A percentile compares a stretch with the other conserved stretches of the same genome.
Evolutionary conservation across 2,888 invertebrate genomes (phyloP).

Genomic region (Apeira syringaria): DNA sequence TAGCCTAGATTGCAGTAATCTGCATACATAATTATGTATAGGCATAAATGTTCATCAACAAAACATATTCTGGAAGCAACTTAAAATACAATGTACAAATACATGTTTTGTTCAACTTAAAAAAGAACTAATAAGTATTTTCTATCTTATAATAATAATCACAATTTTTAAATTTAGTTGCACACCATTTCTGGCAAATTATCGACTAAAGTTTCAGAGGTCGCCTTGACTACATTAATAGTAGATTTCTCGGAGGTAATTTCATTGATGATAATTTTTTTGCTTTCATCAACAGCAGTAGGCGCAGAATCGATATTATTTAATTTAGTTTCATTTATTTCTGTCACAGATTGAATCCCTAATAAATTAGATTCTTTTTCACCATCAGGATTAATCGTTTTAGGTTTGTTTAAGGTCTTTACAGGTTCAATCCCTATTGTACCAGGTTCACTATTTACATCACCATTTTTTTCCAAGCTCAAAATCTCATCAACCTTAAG

Average conservation of each 20-base stretch:
- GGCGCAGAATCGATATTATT: no score
- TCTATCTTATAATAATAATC: constrained; percentile 2
- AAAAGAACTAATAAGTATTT: background rate
- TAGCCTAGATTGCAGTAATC: constrained; percentile 6
- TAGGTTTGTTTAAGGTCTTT: background rate
- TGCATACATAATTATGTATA: constrained; percentile 16
- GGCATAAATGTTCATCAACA: constrained; percentile 7
- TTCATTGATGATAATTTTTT: constrained; percentile 2
- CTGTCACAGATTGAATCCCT: no score
- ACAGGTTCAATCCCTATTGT: constrained; percentile 1
- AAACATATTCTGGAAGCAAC: constrained; percentile 12
- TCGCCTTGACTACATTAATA: background rate
- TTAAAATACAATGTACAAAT: constrained; percentile 10
- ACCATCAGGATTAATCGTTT: constrained; percentile 3
- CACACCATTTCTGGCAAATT: background rate
- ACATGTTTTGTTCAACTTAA: constrained; percentile 3
- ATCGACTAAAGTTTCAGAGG: background rate
- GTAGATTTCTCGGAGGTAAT: constrained; percentile 1
- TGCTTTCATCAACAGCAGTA: no score
- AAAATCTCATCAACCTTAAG: constrained; percentile 2
- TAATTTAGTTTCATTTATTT: background rate
- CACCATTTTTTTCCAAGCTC: constrained; percentile 8
- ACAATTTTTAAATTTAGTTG: constrained; percentile 3
- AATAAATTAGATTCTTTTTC: no score
- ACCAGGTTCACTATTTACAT: constrained; percentile 1